Percentiles rank a stretch among this genome's conserved stretches.
phyloP scores from a whole-genome alignment of 2,888 invertebrate genomes.

The Epistrophe eligans region DNA sequence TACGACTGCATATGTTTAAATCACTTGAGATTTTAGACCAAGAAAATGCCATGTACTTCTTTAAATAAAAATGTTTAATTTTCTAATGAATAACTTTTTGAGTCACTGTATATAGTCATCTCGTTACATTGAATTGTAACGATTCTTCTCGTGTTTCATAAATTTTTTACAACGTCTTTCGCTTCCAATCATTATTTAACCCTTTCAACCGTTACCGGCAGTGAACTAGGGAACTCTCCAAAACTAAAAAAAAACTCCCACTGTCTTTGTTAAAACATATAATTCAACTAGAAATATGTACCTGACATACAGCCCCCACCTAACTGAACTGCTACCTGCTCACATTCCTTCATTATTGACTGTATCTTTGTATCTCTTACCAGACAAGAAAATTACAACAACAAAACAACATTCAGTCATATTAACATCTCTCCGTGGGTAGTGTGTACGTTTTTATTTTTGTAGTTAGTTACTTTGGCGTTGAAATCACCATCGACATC shows the following conservation, averaged over 20 bases:
- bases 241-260: no score
- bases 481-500: constrained; percentile 9
- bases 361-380: constrained; percentile 22
- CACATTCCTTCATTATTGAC: background rate
- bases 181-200: background rate
- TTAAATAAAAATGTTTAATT: background rate
- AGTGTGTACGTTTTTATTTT: background rate
- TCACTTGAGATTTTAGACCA: no score
- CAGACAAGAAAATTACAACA: constrained; percentile 1
- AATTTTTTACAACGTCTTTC: background rate
- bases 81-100: background rate
- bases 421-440: constrained; percentile 23
- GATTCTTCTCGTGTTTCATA: background rate
- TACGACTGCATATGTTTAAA: no score
- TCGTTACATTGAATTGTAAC: background rate
- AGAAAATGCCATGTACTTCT: no score
- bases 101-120: background rate
- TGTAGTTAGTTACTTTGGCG: constrained; percentile 9
- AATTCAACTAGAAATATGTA: background rate
- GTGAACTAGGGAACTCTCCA: constrained; percentile 1
- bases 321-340: background rate
- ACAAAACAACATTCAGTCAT: constrained; percentile 23
- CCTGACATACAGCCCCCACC: background rate
- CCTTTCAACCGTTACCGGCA: background rate
- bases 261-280: background rate